Evolutionary conservation across 2,888 invertebrate species (phyloP).

Genomic region (Protonemura montana): DNA sequence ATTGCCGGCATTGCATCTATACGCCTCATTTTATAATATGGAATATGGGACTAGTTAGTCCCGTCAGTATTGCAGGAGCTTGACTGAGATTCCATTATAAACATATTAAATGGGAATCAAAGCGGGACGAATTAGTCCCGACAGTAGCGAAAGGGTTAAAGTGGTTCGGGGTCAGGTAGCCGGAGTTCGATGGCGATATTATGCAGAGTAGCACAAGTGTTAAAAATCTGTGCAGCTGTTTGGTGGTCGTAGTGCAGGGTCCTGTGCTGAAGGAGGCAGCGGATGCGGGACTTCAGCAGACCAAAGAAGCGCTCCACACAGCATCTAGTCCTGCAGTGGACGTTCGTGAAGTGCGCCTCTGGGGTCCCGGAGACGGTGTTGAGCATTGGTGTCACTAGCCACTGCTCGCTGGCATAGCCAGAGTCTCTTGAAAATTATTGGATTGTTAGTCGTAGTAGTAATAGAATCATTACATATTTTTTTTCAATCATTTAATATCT

Average conservation of each 20-base stretch:
- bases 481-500: background rate
- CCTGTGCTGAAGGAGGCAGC: background rate
- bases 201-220: background rate
- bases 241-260: background rate
- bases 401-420: background rate
- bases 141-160: no score
- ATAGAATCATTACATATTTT: background rate
- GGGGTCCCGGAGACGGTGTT: background rate
- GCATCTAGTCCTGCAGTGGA: background rate
- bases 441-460: no score
- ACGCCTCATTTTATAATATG: background rate
- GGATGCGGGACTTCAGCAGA: no score
- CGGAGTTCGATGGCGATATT: background rate
- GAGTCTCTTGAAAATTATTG: background rate
- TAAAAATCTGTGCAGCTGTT: background rate
- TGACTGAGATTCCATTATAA: no score
- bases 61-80: no score
- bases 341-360: background rate
- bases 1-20: constrained; percentile 2
- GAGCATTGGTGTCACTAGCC: background rate
- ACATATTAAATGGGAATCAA: no score
- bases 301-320: background rate
- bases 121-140: no score
- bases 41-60: no score
- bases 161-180: no score